Evolutionary conservation across 1,140 invertebrate genomes (phyloP).

Genomic region (Branchinecta lindahli): DNA sequence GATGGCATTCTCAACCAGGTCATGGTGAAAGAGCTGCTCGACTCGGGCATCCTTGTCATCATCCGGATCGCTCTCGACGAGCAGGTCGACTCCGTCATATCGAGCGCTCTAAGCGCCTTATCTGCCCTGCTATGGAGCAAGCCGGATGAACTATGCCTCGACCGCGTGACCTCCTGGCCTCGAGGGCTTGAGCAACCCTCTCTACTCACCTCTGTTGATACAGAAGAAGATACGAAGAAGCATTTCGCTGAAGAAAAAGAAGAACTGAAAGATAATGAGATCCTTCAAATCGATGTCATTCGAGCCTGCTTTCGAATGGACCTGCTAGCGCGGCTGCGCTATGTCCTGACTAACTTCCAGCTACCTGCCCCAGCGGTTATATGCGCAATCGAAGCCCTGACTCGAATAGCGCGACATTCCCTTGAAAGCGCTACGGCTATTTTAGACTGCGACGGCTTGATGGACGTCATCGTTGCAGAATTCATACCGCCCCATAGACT

Average conservation of each 20-base stretch:
- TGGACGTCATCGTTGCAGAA: constrained; percentile 16
- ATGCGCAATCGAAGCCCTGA: constrained; percentile 31
- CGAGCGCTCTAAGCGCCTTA: constrained; percentile 51
- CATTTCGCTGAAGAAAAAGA: constrained; percentile 39
- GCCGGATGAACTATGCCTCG: constrained; percentile 45
- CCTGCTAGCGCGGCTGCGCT: constrained; percentile 48
- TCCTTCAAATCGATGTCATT: constrained; percentile 50
- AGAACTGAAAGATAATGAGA: constrained; percentile 63
- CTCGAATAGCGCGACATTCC: constrained; percentile 32
- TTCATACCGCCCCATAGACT: constrained; percentile 11
- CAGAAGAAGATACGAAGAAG: constrained; percentile 34
- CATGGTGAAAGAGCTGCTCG: constrained; percentile 28
- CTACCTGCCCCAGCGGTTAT: constrained; percentile 29
- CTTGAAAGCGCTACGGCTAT: constrained; percentile 28
- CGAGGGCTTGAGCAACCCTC: constrained; percentile 44
- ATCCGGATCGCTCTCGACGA: constrained; percentile 73
- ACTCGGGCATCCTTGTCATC: constrained; percentile 54
- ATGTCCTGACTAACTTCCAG: constrained; percentile 28
- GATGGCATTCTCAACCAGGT: background rate
- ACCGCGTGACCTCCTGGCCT: constrained; percentile 48
- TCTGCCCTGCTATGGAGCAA: constrained; percentile 53
- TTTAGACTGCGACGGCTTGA: constrained; percentile 17
- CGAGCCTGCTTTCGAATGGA: constrained; percentile 56
- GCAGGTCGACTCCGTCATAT: constrained; percentile 49
- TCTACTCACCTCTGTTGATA: constrained; percentile 35